Conservation (phyloP, 2,888 invertebrate species). For the Epicampocera succincta region DNA sequence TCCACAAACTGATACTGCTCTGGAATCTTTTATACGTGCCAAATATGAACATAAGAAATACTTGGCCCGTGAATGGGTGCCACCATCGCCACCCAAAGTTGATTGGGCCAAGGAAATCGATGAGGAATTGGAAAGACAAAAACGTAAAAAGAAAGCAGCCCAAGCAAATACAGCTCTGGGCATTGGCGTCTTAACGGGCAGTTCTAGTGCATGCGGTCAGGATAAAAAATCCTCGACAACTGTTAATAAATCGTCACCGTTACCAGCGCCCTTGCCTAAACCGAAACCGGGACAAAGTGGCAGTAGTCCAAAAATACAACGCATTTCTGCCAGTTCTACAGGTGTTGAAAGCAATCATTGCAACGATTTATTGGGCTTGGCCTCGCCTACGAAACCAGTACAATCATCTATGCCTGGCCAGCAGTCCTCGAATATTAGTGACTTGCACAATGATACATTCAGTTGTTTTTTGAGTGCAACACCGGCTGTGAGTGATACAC, state of each 20-base stretch:
- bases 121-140: constrained; percentile 91
- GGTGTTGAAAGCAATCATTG: constrained; percentile 71
- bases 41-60: constrained; percentile 99
- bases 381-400: constrained; percentile 82
- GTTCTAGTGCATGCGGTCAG: constrained; percentile 52
- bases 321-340: constrained; percentile 69
- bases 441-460: constrained; percentile 80
- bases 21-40: constrained; percentile 97
- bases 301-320: constrained; percentile 82
- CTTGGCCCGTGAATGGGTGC: constrained; percentile 98
- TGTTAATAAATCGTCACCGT: constrained; percentile 71
- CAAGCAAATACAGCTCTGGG: constrained; percentile 79
- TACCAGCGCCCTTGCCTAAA: constrained; percentile 80
- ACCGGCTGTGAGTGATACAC: constrained; percentile 70
- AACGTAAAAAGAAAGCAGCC: constrained; percentile 90
- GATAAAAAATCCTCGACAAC: constrained; percentile 65
- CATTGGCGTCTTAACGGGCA: constrained; percentile 72
- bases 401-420: constrained; percentile 70
- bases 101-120: constrained; percentile 94
- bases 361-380: constrained; percentile 80
- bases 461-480: constrained; percentile 81
- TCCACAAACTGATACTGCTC: constrained; percentile 95
- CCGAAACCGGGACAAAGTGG: constrained; percentile 79
- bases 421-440: constrained; percentile 73
- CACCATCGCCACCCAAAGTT: constrained; percentile 91